These are phyloP conservation scores for Rhodophaea formosa DNA, from an alignment of 2,888 invertebrate species.

Conservation along the genomic window DNA sequence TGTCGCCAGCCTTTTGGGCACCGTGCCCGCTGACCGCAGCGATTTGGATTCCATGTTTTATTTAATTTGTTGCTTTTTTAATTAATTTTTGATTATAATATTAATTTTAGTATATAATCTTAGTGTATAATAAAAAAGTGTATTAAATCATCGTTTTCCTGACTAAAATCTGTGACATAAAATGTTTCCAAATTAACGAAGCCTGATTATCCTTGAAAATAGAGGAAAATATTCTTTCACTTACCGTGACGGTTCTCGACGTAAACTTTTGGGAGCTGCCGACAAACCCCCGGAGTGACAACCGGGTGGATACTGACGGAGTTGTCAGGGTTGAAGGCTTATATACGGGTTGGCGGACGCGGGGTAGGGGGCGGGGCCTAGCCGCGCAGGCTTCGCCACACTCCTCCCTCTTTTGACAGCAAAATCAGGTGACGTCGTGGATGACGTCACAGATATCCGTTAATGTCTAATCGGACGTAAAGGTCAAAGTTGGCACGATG, in stretches of 20 bases:
- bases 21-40: no score
- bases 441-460: constrained; percentile 34
- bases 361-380: constrained; percentile 58
- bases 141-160: neutral
- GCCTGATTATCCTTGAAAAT: neutral
- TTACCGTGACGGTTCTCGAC: constrained; percentile 61
- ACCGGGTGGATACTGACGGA: constrained; percentile 42
- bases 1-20: no score
- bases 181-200: neutral
- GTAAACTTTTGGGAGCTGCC: constrained; percentile 58
- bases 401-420: constrained; percentile 65
- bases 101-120: neutral
- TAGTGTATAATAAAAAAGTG: no score
- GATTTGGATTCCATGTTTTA: no score
- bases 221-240: constrained; percentile 34
- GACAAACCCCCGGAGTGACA: constrained; percentile 38
- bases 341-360: constrained; percentile 49
- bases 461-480: constrained; percentile 21
- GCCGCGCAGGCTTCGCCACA: constrained; percentile 42
- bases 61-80: no score
- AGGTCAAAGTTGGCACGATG: constrained; percentile 23
- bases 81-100: neutral
- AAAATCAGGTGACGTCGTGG: constrained; percentile 52
- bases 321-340: constrained; percentile 46
- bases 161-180: neutral